Conservation (phyloP, 2,797 vertebrate genomes). For the Brachyalestes nurse region DNA sequence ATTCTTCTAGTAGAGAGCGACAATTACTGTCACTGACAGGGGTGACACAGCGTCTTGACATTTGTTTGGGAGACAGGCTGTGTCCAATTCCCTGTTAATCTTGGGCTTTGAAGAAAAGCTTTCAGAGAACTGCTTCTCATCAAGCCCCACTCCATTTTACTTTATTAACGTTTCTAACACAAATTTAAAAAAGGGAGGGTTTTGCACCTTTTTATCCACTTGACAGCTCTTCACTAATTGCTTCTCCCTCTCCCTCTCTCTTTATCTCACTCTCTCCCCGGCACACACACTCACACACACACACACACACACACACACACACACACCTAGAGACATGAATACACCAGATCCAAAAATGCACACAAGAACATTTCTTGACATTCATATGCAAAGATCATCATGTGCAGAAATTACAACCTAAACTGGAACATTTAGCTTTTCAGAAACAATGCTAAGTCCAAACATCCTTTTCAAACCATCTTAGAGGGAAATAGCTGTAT, state of each 20-base stretch:
- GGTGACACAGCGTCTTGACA: constrained; percentile 59
- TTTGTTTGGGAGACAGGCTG: constrained; percentile 52
- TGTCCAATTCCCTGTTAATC: constrained; percentile 67
- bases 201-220: constrained; percentile 81
- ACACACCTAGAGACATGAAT: constrained; percentile 47
- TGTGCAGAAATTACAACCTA: not conserved
- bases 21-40: constrained; percentile 53
- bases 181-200: constrained; percentile 74
- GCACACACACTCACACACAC: constrained; percentile 34
- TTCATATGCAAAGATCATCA: constrained; percentile 14
- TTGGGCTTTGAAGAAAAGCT: constrained; percentile 68
- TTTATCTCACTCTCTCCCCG: constrained; percentile 49
- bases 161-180: constrained; percentile 74
- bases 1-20: constrained; percentile 49
- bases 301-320: constrained; percentile 31
- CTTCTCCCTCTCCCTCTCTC: constrained; percentile 57
- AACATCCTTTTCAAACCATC: not conserved
- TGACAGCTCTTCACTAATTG: constrained; percentile 82
- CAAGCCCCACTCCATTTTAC: constrained; percentile 68
- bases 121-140: constrained; percentile 65
- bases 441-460: not conserved
- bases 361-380: constrained; percentile 36
- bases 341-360: constrained; percentile 27
- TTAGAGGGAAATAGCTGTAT: not conserved
- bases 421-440: not conserved